Evolutionary conservation across 2,797 vertebrate genomes (phyloP).

Genomic region (Melanotaenia boesemani): DNA sequence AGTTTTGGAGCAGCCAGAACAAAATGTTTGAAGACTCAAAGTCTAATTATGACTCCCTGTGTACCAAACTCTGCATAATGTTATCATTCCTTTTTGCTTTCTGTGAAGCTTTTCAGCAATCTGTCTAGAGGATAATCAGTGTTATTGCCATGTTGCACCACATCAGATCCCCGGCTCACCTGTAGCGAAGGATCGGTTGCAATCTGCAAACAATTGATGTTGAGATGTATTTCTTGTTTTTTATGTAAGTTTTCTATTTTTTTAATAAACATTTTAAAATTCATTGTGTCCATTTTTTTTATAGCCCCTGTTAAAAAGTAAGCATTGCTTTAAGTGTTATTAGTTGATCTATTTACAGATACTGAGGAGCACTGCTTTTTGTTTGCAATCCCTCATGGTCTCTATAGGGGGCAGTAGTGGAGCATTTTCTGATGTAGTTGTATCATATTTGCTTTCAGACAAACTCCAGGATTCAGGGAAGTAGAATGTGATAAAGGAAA

Average conservation of each 20-base stretch:
- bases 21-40: slow-evolving; percentile 20
- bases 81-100: slow-evolving; percentile 23
- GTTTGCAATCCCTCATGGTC: slow-evolving; percentile 29
- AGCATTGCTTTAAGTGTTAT: background rate
- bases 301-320: background rate
- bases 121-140: slow-evolving; percentile 24
- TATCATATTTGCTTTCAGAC: slow-evolving; percentile 1
- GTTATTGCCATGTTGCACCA: slow-evolving; percentile 24
- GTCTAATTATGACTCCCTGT: slow-evolving; percentile 8
- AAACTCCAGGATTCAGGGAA: slow-evolving; percentile 14
- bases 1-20: slow-evolving; percentile 30
- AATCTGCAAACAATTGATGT: slow-evolving; percentile 66
- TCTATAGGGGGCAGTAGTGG: slow-evolving; percentile 64
- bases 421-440: background rate
- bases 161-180: slow-evolving; percentile 63
- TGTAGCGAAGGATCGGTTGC: slow-evolving; percentile 59
- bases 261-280: slow-evolving; percentile 84
- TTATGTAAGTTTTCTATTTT: slow-evolving; percentile 81
- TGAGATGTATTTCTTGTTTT: slow-evolving; percentile 75
- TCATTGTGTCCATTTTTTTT: background rate
- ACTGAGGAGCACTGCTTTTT: background rate
- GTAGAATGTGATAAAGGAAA: slow-evolving; percentile 11
- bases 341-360: no score
- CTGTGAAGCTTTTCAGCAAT: slow-evolving; percentile 31
- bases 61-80: slow-evolving; percentile 24